Conservation (phyloP, 2,797 vertebrate genomes). For the Gymnodraco acuticeps region DNA sequence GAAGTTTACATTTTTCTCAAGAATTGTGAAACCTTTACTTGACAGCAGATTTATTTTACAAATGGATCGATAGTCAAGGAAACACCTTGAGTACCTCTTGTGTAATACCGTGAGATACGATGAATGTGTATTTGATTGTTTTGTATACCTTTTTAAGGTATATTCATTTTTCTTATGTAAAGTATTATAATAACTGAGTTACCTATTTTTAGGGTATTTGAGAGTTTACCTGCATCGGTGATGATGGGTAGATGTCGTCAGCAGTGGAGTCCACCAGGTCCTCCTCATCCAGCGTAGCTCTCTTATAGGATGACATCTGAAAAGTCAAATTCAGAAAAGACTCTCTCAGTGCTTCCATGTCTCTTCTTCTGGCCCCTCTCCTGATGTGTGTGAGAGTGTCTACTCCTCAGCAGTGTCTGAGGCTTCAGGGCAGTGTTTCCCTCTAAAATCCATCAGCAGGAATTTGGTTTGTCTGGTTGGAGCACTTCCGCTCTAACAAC, state of each 20-base stretch:
- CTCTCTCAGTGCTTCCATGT: constrained; percentile 90
- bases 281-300: constrained; percentile 95
- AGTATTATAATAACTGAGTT: neutral
- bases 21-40: neutral
- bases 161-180: neutral
- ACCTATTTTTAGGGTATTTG: neutral
- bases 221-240: constrained; percentile 89
- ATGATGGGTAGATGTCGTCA: constrained; percentile 90
- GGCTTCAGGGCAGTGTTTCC: constrained; percentile 49
- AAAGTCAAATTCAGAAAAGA: constrained; percentile 88
- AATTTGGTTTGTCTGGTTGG: constrained; percentile 47
- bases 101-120: too few species aligned
- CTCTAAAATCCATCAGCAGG: constrained; percentile 66
- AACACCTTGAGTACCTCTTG: too few species aligned
- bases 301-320: constrained; percentile 97
- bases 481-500: constrained; percentile 26
- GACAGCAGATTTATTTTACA: neutral
- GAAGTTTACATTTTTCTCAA: neutral
- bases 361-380: constrained; percentile 11
- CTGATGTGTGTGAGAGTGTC: constrained; percentile 25
- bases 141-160: neutral
- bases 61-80: too few species aligned
- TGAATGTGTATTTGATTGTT: too few species aligned
- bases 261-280: constrained; percentile 90
- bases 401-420: constrained; percentile 44